These are phyloP conservation scores for Coryphaenoides rupestris DNA, from an alignment of 2,113 vertebrate genomes.

Conservation along the genomic window DNA sequence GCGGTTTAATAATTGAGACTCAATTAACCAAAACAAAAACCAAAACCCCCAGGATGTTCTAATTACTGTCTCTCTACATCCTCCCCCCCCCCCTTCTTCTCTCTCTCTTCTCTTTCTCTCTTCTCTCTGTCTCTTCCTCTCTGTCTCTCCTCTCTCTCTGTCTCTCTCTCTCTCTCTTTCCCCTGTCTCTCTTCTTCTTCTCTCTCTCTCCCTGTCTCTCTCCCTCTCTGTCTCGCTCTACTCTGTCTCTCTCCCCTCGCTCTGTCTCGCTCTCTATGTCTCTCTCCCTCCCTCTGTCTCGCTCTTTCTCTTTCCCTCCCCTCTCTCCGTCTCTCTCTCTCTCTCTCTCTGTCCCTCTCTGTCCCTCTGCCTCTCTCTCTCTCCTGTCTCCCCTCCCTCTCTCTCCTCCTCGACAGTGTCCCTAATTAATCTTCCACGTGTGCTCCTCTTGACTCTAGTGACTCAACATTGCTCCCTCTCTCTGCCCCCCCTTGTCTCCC, in stretches of 20 bases:
- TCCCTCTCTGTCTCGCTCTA: slow-evolving; percentile 45
- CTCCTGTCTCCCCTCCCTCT: neutral
- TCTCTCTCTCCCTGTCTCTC: neutral
- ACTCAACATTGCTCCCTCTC: neutral
- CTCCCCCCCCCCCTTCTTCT: neutral
- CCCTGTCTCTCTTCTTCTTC: neutral
- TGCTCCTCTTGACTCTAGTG: neutral
- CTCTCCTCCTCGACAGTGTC: neutral
- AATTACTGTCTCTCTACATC: no score
- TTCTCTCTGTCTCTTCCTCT: no score
- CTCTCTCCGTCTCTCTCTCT: no score
- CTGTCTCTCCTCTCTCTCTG: no score
- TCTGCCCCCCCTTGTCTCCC: neutral
- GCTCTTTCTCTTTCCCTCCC: no score
- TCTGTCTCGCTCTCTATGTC: no score
- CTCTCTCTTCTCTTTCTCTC: neutral
- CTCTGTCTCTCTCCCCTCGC: neutral
- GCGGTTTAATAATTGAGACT: no score
- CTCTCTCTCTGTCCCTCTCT: no score
- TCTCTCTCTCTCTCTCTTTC: slow-evolving; percentile 11
- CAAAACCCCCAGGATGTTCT: no score
- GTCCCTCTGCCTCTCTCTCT: neutral
- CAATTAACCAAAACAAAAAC: no score
- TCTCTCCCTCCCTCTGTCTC: neutral
- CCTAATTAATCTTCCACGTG: no score